Base-by-base conservation (phyloP, 2,113 vertebrate species). In the Chaetura pelagica region DNA sequence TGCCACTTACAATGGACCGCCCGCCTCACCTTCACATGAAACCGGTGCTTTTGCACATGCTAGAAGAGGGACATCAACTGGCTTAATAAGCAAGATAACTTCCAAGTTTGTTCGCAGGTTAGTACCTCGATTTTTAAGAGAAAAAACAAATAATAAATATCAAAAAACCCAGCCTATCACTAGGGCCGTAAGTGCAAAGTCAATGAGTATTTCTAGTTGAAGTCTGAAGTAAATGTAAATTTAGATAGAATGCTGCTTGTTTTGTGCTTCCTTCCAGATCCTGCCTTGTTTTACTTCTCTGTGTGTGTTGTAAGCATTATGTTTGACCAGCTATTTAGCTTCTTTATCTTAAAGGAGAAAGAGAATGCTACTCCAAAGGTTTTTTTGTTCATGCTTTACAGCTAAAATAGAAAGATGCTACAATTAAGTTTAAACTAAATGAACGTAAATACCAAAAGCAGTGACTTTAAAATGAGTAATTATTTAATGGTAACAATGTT, bases 101-200 rank as follows among this genome's bases (percentile, higher is more conserved):
- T 99, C 99, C 96, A 99, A 99, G 97, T 99, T 99, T 63, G 99
- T 98, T 10, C 99, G 99, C 98, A 99, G 99, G 99, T 99, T 96
- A 98, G 99, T 98, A 89, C 94, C 61, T 92, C 22, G 5, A 10
- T 55, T 57, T 81, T 42, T 57, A 71, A 42, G 59, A 73, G 82
- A 61, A 35, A 42, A 26, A 23, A 15, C 13, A 6, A 77, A 55
- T 69, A 79, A 63, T 14, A 49, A 48, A 20, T 19, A 29, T 48
- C 48, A 46, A 46, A 19, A 46, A 57, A 44, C 35, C 10, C 54
- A 92, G 75, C 55, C n/a, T 69, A 2, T 59, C 62, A 62, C 6
- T 63, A 74, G 83, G 85, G 57, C 46, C 51, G 1, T 30, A 54
- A n/a, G 22, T 69, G 35, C 2, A 0, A 46, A 71, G 34, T 77